A percentile compares a stretch with the other conserved stretches of the same genome.
These are phyloP conservation scores for Alsophila aescularia DNA, from an alignment of 2,888 invertebrate species.

Conservation along the genomic window DNA sequence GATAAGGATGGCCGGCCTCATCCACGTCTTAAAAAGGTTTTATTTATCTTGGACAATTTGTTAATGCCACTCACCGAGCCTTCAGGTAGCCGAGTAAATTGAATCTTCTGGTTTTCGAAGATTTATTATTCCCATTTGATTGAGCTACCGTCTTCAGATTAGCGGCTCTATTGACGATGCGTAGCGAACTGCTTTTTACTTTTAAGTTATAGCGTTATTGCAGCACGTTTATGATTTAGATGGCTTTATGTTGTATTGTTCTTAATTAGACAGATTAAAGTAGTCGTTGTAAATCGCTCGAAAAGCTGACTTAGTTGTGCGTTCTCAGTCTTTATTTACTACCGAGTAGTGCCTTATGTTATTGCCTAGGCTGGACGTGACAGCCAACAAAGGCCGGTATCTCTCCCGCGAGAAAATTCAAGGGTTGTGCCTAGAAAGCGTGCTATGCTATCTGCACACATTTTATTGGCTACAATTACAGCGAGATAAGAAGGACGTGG, in stretches of 20 bases:
- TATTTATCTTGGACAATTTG: conserved; percentile 83
- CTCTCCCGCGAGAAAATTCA: conserved; percentile 31
- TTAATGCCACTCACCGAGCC: conserved; percentile 77
- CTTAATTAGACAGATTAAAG: conserved; percentile 27
- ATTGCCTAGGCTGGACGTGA: conserved; percentile 21
- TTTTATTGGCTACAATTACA: conserved; percentile 52
- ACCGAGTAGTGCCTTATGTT: conserved; percentile 1
- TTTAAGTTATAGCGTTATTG: conserved; percentile 35
- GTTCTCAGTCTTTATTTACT: conserved; percentile 13
- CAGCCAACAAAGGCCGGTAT: conserved; percentile 17
- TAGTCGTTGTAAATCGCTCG: conserved; percentile 17
- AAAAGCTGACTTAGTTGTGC: conserved; percentile 2
- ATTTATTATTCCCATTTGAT: conserved; percentile 71
- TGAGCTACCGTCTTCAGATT: conserved; percentile 78
- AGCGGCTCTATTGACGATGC: conserved; percentile 58
- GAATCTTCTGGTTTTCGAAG: conserved; percentile 81
- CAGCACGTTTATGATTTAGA: conserved; percentile 15
- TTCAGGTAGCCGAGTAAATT: conserved; percentile 81
- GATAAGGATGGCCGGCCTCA: conserved; percentile 54
- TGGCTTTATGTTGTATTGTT: conserved; percentile 24
- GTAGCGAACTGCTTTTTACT: conserved; percentile 53
- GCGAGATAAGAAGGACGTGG: conserved; percentile 52
- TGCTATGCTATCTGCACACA: conserved; percentile 45
- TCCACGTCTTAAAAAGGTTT: conserved; percentile 74
- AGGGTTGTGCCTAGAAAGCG: conserved; percentile 48